Base-by-base conservation (phyloP, 2,888 invertebrate species). In the Neuroscelio doddi region DNA sequence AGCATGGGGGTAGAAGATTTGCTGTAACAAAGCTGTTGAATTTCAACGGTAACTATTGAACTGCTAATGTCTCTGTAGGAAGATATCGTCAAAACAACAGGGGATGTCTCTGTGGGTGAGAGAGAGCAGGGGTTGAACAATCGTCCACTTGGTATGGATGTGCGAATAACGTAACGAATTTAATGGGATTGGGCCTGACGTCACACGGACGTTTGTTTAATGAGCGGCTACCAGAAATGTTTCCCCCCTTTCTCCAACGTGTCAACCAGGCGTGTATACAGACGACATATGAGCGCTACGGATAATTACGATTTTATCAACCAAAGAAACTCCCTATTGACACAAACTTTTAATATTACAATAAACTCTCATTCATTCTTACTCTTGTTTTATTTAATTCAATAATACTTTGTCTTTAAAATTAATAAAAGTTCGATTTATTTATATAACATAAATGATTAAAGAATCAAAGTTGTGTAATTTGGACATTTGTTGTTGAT, bases 61-160 rank as follows among this genome's bases (percentile, higher is more conserved):
- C 49, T 27, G 44, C 44, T 45, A 44, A 53, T 49, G 58, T 53
- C 42, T 30, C 12, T 27, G 52, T 32, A 15, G 46, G 15, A 7
- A 57, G 58, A 57, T 57, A 34, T 47, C 56, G 7, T 49, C 38
- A 41, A 58, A 53, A 58, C 58, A 64, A 58, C 47, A 3, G 7
- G 47, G 53, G 58, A 51, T 58, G 64, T 44, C 46, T 39, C 64
- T 44, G 57, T 47, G 64, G 42, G 42, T 42, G 58, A 52, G 51
- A 36, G 36, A 4, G n/a, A 8, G 36, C 1, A 39, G 49, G 39
- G 53, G 34, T 36, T 49, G 29, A 44, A 50, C 45, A 53, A 53
- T 38, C 41, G 39, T 10, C 34, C 24, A 12, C n/a, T 53, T 39
- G 38, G 45, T 30, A 21, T 32, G 30, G 30, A 44, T 52, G 24